phyloP scores from a whole-genome alignment of 2,113 vertebrate genomes.

The Neogobius melanostomus region DNA sequence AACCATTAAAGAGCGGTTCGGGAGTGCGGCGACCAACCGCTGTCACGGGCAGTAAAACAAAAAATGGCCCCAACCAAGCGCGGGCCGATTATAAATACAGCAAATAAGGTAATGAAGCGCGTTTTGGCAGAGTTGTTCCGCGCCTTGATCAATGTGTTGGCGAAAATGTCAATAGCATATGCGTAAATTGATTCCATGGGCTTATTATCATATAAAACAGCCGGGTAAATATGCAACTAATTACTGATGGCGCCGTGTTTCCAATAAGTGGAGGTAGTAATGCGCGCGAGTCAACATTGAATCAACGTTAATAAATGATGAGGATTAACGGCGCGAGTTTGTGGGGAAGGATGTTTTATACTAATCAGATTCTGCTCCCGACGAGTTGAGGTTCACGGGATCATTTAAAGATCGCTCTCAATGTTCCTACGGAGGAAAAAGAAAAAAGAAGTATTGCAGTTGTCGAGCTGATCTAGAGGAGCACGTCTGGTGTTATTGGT shows the following conservation, averaged over 20 bases:
- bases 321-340: not conserved
- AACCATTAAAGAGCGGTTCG: slow-evolving; percentile 11
- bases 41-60: slow-evolving; percentile 24
- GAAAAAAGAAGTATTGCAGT: too few relatives aligned
- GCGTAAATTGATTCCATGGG: slow-evolving; percentile 76
- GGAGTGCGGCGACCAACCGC: slow-evolving; percentile 7
- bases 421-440: too few relatives aligned
- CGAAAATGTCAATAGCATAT: slow-evolving; percentile 77
- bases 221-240: slow-evolving; percentile 78
- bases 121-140: slow-evolving; percentile 46
- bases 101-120: slow-evolving; percentile 62
- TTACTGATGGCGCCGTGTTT: slow-evolving; percentile 48
- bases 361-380: too few relatives aligned
- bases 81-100: slow-evolving; percentile 43
- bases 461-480: too few relatives aligned
- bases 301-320: slow-evolving; percentile 34
- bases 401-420: too few relatives aligned
- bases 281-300: slow-evolving; percentile 15
- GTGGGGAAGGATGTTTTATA: not conserved
- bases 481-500: too few relatives aligned
- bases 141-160: slow-evolving; percentile 65
- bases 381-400: too few relatives aligned
- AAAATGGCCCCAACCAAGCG: slow-evolving; percentile 50
- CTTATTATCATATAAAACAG: slow-evolving; percentile 82
- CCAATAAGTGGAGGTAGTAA: slow-evolving; percentile 28